Evolutionary conservation across 2,888 invertebrate species (phyloP), one percentile per base, ranked within the genome.

Genomic region (Agonopterix heracliana): DNA sequence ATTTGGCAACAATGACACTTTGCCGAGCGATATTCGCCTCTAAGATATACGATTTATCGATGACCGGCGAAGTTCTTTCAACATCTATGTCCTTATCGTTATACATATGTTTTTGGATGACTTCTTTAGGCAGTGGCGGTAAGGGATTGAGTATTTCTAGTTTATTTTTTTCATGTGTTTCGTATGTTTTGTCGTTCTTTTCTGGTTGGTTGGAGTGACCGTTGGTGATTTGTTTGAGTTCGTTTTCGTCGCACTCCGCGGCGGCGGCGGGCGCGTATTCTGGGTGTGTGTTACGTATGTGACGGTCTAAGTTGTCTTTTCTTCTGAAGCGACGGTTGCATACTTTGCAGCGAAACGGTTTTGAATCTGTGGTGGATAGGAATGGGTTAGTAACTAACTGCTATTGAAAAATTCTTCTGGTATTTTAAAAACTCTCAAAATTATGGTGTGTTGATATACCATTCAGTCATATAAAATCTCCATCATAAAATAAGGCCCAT

Each of bases 281-380:
- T 0, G 92, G 91, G 74, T 96, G 95, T 48, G 94, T 92, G 73
- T 95, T 94, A 48, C 92, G 91, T 50, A 94, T 88, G 72, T 95
- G 95, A 0, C 95, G 90, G 53, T 91, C 90, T 52, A 95, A 86
- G 70, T 95, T 96, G 71, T 96, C 96, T 69, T 93, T 94, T 52
- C 96, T 87, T 43, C 93, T 85, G 68, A 95, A 95, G 41, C 90
- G 90, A 8, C 92, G 91, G 38, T 90, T 89, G 74, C 96, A 96
- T 26, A 92, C 88, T 54, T 89, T 90, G 70, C 96, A 96, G 13
- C 90, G 90, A 66, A 91, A 95, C 3, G 92, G 92, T 61, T 93
- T 92, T 3, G 89, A 88, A 66, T 92, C 94, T 93, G 69, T 26
- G 5, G 7, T 26, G 7, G 26, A 26, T 26, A 26, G 1, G 5